These are phyloP conservation scores for Brachystomella parvula DNA, from an alignment of 1,140 invertebrate species.

Conservation along the genomic window DNA sequence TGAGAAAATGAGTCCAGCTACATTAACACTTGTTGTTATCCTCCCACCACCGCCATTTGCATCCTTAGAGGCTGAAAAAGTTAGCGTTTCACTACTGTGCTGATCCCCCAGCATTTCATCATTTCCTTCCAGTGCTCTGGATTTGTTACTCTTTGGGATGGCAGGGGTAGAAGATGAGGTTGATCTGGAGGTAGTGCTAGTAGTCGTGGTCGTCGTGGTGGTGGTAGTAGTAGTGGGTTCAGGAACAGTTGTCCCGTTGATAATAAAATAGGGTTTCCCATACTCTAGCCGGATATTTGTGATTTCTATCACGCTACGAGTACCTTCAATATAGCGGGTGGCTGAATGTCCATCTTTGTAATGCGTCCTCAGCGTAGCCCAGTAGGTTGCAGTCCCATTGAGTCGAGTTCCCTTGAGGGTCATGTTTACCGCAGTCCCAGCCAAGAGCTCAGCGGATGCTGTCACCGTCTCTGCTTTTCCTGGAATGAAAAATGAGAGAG, in stretches of 20 bases:
- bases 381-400: slow-evolving; percentile 33
- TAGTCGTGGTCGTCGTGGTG: slow-evolving; percentile 20
- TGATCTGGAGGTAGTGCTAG: not conserved
- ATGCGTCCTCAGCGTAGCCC: slow-evolving; percentile 26
- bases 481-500: slow-evolving; percentile 15
- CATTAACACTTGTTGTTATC: too few species aligned
- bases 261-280: slow-evolving; percentile 23
- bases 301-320: slow-evolving; percentile 25
- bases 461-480: slow-evolving; percentile 25
- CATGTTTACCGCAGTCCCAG: slow-evolving; percentile 32
- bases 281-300: slow-evolving; percentile 28
- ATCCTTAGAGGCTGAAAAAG: slow-evolving; percentile 2
- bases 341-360: slow-evolving; percentile 31
- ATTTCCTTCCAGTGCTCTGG: not conserved
- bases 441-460: slow-evolving; percentile 24
- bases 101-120: slow-evolving; percentile 3
- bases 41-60: too few species aligned
- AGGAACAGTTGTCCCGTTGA: slow-evolving; percentile 24
- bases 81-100: slow-evolving; percentile 3
- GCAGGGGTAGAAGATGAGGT: not conserved
- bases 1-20: too few species aligned
- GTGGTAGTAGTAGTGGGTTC: slow-evolving; percentile 28
- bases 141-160: not conserved
- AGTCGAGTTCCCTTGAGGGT: slow-evolving; percentile 23
- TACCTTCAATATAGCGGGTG: slow-evolving; percentile 28